phyloP scores from a whole-genome alignment of 2,113 vertebrate genomes.

The Acinonyx jubatus region DNA sequence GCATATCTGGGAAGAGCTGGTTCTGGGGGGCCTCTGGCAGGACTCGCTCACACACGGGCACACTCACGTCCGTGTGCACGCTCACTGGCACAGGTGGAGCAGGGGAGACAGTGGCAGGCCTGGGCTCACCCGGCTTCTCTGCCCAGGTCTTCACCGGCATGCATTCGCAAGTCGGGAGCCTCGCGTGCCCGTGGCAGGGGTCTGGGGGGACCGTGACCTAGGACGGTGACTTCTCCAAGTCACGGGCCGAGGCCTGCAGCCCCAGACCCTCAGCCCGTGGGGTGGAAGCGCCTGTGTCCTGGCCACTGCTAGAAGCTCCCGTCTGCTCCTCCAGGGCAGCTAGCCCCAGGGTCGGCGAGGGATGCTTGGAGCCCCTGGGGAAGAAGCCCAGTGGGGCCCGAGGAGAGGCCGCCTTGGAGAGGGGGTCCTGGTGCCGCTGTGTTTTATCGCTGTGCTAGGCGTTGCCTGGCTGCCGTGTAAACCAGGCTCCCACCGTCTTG shows the following conservation, averaged over 20 bases:
- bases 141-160: not conserved
- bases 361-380: not conserved
- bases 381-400: accelerated
- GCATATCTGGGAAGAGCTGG: not conserved
- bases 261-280: not conserved
- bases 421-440: accelerated
- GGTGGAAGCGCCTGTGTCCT: not conserved
- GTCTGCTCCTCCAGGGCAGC: not conserved
- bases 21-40: not conserved
- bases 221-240: accelerated
- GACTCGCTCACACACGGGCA: not conserved
- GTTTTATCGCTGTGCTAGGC: accelerated
- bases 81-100: not conserved
- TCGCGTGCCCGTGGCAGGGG: accelerated
- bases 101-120: accelerated
- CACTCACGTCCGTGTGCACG: no score
- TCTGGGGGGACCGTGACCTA: accelerated
- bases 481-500: accelerated
- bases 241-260: accelerated
- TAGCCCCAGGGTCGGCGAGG: not conserved
- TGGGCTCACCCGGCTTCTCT: not conserved
- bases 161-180: accelerated
- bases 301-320: not conserved
- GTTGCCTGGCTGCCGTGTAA: accelerated
- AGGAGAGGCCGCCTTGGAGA: accelerated